Percentiles rank a stretch among this genome's conserved stretches.
Evolutionary conservation across 2,113 vertebrate species (phyloP).

Genomic region (Tiliqua scincoides): DNA sequence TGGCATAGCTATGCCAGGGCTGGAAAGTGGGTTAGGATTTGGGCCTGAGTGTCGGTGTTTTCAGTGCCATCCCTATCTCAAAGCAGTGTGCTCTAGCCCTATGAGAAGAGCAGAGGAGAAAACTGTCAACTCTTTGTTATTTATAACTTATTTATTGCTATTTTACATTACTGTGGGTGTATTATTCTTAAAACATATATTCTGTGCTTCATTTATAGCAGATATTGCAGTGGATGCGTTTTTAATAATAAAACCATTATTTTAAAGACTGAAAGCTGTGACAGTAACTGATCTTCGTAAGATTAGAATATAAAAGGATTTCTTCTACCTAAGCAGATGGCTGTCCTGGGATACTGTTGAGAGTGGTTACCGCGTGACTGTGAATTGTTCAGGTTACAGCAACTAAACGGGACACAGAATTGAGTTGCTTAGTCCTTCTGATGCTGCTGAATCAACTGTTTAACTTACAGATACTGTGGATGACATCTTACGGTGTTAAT

Average conservation of each 20-base stretch:
- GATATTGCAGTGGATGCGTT: background rate
- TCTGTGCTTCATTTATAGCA: background rate
- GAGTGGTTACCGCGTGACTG: background rate
- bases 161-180: background rate
- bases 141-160: background rate
- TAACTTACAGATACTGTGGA: background rate
- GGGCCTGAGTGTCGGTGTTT: no score
- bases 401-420: background rate
- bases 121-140: background rate
- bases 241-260: background rate
- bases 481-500: background rate
- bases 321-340: background rate
- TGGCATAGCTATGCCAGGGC: no score
- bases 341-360: conserved; percentile 6
- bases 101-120: background rate
- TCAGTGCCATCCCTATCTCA: background rate
- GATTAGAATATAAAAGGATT: background rate
- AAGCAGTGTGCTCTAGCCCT: background rate
- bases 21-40: no score
- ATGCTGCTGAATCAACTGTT: background rate
- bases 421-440: background rate
- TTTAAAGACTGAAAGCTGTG: background rate
- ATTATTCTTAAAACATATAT: background rate
- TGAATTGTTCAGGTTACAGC: background rate
- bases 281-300: no score